phyloP scores from a whole-genome alignment of 2,888 invertebrate genomes.

The Thymelicus acteon region DNA sequence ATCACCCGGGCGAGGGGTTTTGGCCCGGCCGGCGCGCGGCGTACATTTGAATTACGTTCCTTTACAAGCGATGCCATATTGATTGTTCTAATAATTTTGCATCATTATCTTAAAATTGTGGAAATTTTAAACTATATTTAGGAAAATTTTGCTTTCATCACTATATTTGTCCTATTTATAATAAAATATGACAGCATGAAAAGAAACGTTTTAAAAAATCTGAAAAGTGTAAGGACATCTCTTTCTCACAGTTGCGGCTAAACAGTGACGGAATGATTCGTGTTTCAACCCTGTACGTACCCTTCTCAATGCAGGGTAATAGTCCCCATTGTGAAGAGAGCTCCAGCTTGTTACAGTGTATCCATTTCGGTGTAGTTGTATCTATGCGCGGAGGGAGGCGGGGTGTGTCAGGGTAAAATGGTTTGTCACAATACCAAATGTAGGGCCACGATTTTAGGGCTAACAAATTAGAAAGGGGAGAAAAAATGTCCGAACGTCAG shows the following conservation, averaged over 20 bases:
- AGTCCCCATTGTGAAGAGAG: conserved; percentile 56
- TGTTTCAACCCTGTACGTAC: conserved; percentile 69
- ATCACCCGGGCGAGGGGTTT: conserved; percentile 68
- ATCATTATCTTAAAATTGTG: background rate
- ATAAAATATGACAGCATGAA: conserved; percentile 44
- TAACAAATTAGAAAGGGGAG: conserved; percentile 79
- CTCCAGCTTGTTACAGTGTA: conserved; percentile 45
- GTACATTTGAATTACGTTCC: conserved; percentile 59
- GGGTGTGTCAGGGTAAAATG: conserved; percentile 48
- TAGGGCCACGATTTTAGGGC: conserved; percentile 78
- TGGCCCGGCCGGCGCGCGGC: conserved; percentile 71
- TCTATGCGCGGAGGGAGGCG: conserved; percentile 24
- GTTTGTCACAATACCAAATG: conserved; percentile 50
- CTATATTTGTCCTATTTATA: too few relatives aligned
- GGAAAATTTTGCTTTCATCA: background rate
- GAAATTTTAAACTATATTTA: background rate
- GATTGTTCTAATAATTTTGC: conserved; percentile 38
- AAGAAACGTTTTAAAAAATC: conserved; percentile 56
- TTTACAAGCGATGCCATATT: conserved; percentile 54
- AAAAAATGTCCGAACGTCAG: conserved; percentile 75
- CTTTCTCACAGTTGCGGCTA: conserved; percentile 54
- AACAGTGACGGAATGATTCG: conserved; percentile 64
- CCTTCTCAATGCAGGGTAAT: conserved; percentile 71
- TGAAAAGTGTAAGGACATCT: conserved; percentile 56
- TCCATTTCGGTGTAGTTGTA: conserved; percentile 40